Conservation (phyloP, 2,113 vertebrate species). For the Saccopteryx bilineata region DNA sequence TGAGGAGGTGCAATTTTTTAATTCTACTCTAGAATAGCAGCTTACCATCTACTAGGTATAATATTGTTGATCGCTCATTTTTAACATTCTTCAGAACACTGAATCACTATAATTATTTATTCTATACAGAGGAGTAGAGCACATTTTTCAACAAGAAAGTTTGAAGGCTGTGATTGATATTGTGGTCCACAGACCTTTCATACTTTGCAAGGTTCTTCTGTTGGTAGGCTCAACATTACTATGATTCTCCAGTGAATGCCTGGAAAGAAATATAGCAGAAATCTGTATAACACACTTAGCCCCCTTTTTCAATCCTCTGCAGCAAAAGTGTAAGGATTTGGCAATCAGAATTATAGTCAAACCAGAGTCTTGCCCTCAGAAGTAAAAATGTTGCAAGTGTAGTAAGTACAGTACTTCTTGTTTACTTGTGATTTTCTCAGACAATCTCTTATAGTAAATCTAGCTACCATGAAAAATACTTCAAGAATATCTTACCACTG, state of each 20-base stretch:
- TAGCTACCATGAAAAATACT: slow-evolving; percentile 17
- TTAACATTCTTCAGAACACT: background rate
- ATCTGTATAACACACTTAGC: background rate
- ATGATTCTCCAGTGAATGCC: background rate
- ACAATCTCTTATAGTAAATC: background rate
- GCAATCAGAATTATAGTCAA: background rate
- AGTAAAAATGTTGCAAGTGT: background rate
- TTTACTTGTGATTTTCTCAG: slow-evolving; percentile 11
- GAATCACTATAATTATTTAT: background rate
- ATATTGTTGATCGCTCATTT: background rate
- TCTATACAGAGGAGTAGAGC: background rate
- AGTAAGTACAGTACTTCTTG: background rate
- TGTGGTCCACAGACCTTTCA: background rate
- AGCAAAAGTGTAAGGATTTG: background rate
- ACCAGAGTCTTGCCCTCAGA: background rate
- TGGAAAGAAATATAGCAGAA: background rate
- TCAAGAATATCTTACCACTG: slow-evolving; percentile 6
- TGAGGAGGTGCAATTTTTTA: background rate
- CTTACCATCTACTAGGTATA: background rate
- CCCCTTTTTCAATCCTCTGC: background rate
- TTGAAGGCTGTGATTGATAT: slow-evolving; percentile 14
- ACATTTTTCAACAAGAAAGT: slow-evolving; percentile 9
- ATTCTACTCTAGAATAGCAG: background rate
- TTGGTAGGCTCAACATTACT: background rate
- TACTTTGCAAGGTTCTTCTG: background rate